Evolutionary conservation across 1,140 invertebrate species (phyloP).

Genomic region (Papilio polyxenes): DNA sequence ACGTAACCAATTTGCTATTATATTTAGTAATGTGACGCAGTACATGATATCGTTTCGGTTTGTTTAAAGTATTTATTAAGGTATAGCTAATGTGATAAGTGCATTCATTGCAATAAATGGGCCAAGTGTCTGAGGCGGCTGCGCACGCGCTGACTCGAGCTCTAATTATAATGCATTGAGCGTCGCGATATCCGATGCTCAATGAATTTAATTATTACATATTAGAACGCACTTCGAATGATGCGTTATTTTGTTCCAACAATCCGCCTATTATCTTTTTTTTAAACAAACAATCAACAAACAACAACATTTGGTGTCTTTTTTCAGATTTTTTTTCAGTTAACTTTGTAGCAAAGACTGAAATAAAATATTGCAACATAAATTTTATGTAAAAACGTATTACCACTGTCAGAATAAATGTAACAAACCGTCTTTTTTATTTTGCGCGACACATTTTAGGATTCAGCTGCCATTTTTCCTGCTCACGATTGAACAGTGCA

Average conservation of each 20-base stretch:
- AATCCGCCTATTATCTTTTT: background rate
- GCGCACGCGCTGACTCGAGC: constrained; percentile 62
- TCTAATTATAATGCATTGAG: constrained; percentile 66
- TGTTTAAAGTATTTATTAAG: background rate
- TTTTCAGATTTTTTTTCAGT: background rate
- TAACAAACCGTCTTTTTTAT: background rate
- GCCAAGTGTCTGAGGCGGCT: constrained; percentile 64
- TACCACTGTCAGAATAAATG: constrained; percentile 5
- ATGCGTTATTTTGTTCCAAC: background rate
- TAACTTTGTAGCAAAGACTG: background rate
- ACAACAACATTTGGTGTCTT: background rate
- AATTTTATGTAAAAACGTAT: constrained; percentile 3
- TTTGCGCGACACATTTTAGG: constrained; percentile 9
- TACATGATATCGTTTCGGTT: background rate
- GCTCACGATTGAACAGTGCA: constrained; percentile 14
- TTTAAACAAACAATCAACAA: background rate
- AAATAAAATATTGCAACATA: constrained; percentile 5
- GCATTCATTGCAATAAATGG: constrained; percentile 60
- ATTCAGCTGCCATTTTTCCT: constrained; percentile 28
- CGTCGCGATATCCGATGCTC: constrained; percentile 58
- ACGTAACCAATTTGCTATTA: background rate
- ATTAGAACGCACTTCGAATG: constrained; percentile 32
- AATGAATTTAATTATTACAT: constrained; percentile 60
- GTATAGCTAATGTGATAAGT: constrained; percentile 36
- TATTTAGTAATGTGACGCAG: background rate